Percentiles rank a stretch among this genome's conserved stretches.
Conservation (phyloP, 2,113 vertebrate species). For the Sprattus sprattus region DNA sequence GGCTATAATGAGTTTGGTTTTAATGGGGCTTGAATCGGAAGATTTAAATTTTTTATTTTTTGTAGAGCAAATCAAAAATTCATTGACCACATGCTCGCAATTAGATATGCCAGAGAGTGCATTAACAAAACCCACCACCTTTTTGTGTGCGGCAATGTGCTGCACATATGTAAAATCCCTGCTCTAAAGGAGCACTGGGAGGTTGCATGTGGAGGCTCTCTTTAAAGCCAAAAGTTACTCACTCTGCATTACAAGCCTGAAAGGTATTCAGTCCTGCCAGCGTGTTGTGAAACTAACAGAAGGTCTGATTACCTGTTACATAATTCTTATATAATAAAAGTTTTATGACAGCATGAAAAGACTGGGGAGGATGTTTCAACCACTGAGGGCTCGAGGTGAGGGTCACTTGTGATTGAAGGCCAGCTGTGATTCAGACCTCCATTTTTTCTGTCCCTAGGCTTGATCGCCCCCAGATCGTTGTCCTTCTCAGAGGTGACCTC, state of each 20-base stretch:
- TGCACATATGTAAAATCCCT: slow-evolving; percentile 56
- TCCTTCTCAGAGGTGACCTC: slow-evolving; percentile 83
- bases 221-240: slow-evolving; percentile 38
- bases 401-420: neutral
- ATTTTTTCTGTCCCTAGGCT: slow-evolving; percentile 64
- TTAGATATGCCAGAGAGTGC: slow-evolving; percentile 37
- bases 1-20: neutral
- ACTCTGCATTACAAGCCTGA: slow-evolving; percentile 26
- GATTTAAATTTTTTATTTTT: neutral
- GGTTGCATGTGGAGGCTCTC: slow-evolving; percentile 49
- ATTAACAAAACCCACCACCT: slow-evolving; percentile 30
- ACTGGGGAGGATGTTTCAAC: neutral
- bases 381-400: neutral
- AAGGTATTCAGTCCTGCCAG: slow-evolving; percentile 36
- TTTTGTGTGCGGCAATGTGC: slow-evolving; percentile 52
- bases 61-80: slow-evolving; percentile 14
- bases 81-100: slow-evolving; percentile 43
- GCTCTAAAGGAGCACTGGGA: slow-evolving; percentile 43
- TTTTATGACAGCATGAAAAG: slow-evolving; percentile 26
- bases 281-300: slow-evolving; percentile 46
- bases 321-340: slow-evolving; percentile 57
- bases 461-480: slow-evolving; percentile 79
- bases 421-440: neutral
- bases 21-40: slow-evolving; percentile 3
- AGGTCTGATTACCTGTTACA: slow-evolving; percentile 40